Evolutionary conservation across 2,797 vertebrate species (phyloP).

Genomic region (Aeoliscus strigatus): DNA sequence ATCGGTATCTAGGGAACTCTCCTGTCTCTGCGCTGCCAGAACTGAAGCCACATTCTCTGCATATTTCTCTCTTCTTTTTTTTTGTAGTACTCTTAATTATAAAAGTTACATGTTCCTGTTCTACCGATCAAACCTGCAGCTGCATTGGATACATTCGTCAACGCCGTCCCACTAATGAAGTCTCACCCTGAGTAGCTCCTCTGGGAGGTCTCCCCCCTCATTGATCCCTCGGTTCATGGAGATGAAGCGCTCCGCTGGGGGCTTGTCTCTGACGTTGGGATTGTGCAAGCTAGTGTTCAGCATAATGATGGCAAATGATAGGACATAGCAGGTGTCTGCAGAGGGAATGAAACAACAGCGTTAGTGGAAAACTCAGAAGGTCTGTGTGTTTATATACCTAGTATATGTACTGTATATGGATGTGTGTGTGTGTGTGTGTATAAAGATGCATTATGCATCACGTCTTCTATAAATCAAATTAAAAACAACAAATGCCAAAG

Average conservation of each 20-base stretch:
- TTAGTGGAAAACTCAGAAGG: constrained; percentile 11
- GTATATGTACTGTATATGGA: no score
- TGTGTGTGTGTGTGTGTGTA: no score
- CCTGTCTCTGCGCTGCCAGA: constrained; percentile 22
- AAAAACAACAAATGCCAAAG: neutral
- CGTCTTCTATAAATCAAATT: no score
- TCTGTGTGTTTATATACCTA: no score
- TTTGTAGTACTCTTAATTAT: neutral
- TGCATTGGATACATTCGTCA: constrained; percentile 13
- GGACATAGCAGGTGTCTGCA: constrained; percentile 93
- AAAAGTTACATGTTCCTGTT: neutral
- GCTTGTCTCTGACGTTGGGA: constrained; percentile 91
- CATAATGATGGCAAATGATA: constrained; percentile 98
- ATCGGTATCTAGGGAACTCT: constrained; percentile 11
- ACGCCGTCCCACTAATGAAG: constrained; percentile 23
- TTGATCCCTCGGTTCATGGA: constrained; percentile 96
- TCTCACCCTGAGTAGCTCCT: constrained; percentile 89
- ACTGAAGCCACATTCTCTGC: constrained; percentile 17
- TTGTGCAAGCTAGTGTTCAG: constrained; percentile 96
- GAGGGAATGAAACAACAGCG: constrained; percentile 41
- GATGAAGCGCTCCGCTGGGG: constrained; percentile 88
- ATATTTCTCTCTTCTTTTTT: no score
- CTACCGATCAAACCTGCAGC: neutral
- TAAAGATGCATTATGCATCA: no score
- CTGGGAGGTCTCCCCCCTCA: constrained; percentile 90